Conservation (phyloP, 1,140 invertebrate genomes). For the Oreohelix idahoensis region DNA sequence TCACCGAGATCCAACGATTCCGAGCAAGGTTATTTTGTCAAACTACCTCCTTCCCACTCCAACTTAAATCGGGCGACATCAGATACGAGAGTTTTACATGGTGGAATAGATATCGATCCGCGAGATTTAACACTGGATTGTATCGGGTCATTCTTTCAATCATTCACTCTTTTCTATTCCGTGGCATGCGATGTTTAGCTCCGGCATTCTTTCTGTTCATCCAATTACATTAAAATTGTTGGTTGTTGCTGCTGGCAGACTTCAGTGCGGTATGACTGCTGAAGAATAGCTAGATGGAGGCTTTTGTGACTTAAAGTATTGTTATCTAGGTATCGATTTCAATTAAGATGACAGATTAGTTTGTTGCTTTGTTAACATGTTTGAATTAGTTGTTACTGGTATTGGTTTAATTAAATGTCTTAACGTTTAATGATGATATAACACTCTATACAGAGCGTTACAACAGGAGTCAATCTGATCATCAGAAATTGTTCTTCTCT, state of each 20-base stretch:
- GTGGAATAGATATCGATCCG: conserved; percentile 5
- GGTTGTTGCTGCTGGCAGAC: neutral
- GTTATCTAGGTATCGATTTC: neutral
- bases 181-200: neutral
- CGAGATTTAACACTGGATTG: conserved; percentile 3
- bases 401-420: too few relatives aligned
- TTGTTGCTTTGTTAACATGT: too few relatives aligned
- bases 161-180: neutral
- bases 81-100: conserved; percentile 13
- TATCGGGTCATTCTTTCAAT: neutral
- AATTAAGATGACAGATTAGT: neutral
- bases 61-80: conserved; percentile 9
- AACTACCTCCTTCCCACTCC: neutral
- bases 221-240: conserved; percentile 15
- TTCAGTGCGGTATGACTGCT: neutral
- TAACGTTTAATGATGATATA: too few relatives aligned
- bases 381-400: too few relatives aligned
- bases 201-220: neutral
- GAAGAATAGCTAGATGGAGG: neutral
- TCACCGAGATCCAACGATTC: neutral
- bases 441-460: too few relatives aligned
- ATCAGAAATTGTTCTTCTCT: too few relatives aligned
- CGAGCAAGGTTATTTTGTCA: neutral
- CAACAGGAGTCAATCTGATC: too few relatives aligned
- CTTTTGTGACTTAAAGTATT: neutral